Evolutionary conservation across 1,140 invertebrate species (phyloP).

Genomic region (Drosophila eugracilis): DNA sequence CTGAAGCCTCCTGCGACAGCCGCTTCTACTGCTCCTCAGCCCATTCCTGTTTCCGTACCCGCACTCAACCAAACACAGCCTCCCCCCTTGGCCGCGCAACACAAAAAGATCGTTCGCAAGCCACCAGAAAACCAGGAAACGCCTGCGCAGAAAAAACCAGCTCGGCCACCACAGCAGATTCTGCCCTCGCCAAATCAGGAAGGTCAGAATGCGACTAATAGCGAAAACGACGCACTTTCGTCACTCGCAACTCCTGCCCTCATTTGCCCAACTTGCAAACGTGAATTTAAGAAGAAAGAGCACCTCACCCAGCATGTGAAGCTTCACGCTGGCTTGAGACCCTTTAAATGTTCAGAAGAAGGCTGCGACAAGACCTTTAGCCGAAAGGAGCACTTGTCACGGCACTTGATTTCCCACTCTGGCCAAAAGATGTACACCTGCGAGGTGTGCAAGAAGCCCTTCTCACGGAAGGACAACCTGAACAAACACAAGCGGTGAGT

Average conservation of each 20-base stretch:
- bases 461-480: constrained; percentile 91
- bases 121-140: constrained; percentile 8
- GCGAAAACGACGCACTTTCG: constrained; percentile 13
- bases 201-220: constrained; percentile 5
- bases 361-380: constrained; percentile 90
- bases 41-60: constrained; percentile 9
- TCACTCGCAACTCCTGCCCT: constrained; percentile 16
- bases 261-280: constrained; percentile 87
- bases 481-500: constrained; percentile 88
- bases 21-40: constrained; percentile 12
- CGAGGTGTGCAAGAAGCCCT: constrained; percentile 91
- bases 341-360: constrained; percentile 87
- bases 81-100: constrained; percentile 22
- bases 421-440: constrained; percentile 91
- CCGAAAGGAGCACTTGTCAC: constrained; percentile 89
- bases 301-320: constrained; percentile 90
- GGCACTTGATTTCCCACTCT: constrained; percentile 91
- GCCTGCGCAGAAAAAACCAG: constrained; percentile 5
- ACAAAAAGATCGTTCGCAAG: constrained; percentile 32
- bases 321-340: constrained; percentile 89
- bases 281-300: constrained; percentile 90
- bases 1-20: constrained; percentile 16
- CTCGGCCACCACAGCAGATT: constrained; percentile 19
- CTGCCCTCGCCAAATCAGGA: constrained; percentile 21
- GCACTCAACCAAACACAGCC: constrained; percentile 25